These are phyloP conservation scores for Tupaia tana DNA, from an alignment of 2,113 vertebrate species.

Conservation along the genomic window DNA sequence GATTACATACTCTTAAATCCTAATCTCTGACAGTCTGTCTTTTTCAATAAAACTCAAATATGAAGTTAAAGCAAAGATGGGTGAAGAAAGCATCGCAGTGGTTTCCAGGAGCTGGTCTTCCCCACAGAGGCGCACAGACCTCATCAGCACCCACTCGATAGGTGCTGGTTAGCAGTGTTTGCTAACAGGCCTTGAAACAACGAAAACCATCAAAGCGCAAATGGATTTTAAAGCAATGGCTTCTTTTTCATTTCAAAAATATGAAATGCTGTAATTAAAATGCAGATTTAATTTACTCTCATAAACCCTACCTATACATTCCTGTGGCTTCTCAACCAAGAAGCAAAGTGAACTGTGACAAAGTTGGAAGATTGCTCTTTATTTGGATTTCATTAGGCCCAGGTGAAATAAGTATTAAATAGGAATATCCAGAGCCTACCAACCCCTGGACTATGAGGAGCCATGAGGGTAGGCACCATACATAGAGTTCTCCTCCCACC, in stretches of 20 bases:
- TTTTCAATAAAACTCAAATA: slow-evolving; percentile 73
- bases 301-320: not conserved
- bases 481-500: too few relatives aligned
- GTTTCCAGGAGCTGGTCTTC: slow-evolving; percentile 23
- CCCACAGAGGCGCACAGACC: slow-evolving; percentile 35
- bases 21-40: slow-evolving; percentile 71
- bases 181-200: slow-evolving; percentile 70
- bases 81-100: not conserved
- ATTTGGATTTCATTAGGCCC: not conserved
- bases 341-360: not conserved
- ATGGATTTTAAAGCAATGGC: not conserved
- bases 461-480: too few relatives aligned
- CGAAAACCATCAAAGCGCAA: not conserved
- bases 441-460: too few relatives aligned
- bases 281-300: not conserved
- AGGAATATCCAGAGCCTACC: not conserved
- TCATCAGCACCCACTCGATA: slow-evolving; percentile 58
- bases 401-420: not conserved
- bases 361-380: not conserved
- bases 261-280: not conserved
- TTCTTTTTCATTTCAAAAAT: not conserved
- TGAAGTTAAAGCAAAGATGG: slow-evolving; percentile 59
- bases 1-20: slow-evolving; percentile 65
- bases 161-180: slow-evolving; percentile 47
- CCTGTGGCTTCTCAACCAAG: not conserved